phyloP scores from a whole-genome alignment of 1,140 invertebrate species.

The Lepidurus couesii region DNA sequence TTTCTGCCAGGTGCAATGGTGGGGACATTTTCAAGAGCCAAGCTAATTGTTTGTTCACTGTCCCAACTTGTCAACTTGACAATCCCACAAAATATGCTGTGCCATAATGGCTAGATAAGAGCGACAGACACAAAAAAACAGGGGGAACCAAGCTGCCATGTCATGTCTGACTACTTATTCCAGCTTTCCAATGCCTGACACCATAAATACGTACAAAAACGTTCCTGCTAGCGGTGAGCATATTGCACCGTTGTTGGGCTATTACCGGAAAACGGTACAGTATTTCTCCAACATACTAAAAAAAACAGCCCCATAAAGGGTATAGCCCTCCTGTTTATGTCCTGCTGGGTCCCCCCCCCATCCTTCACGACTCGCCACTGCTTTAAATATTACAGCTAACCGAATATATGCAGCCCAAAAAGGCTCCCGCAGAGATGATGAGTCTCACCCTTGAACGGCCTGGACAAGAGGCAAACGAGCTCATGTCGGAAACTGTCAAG shows the following conservation, averaged over 20 bases:
- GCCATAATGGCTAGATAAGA: not conserved
- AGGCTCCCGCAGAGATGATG: conserved; percentile 12
- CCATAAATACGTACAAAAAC: not conserved
- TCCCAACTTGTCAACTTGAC: conserved; percentile 14
- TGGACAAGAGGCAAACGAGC: conserved; percentile 17
- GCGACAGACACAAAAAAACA: not conserved
- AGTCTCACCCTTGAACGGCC: not conserved
- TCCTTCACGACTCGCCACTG: not conserved
- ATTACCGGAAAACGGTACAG: not conserved
- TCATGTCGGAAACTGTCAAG: conserved; percentile 18
- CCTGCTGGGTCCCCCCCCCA: not conserved
- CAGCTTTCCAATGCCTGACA: not conserved
- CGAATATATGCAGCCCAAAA: not conserved
- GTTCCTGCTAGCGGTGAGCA: not conserved
- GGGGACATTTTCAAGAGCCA: conserved; percentile 1
- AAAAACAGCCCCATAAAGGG: too few relatives aligned
- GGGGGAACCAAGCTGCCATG: not conserved
- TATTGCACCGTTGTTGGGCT: not conserved
- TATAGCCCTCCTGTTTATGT: too few relatives aligned
- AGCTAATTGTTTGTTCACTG: conserved; percentile 12
- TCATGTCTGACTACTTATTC: not conserved
- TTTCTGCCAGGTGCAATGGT: conserved; percentile 11
- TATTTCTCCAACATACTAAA: not conserved
- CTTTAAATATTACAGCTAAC: not conserved
- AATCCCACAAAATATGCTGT: not conserved